Evolutionary conservation across 2,797 vertebrate genomes (phyloP), one percentile per base, ranked within the genome.

Genomic region (Cichlasoma orientale): DNA sequence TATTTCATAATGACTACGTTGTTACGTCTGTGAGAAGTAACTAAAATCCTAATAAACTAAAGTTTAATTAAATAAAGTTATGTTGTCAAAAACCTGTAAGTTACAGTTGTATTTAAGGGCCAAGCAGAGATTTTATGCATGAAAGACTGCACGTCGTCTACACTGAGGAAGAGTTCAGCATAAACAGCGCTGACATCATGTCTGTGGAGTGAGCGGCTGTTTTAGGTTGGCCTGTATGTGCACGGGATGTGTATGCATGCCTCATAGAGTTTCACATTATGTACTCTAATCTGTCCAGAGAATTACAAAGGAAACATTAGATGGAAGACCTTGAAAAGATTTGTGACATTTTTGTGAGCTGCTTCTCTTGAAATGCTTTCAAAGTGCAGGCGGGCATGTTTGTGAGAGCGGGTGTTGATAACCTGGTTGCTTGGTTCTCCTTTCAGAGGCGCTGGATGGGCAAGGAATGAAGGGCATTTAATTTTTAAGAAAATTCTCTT

Each of bases 281-380:
- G 78, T 66, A 47, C 74, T 68, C 80, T 92, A 88, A 91, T 91
- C 87, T 70, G 27, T 82, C 89, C 85, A 72, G 82, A 91, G 80
- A 89, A 79, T 84, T 88, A 93, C 89, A 91, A 91, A 89, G 87
- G 93, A 90, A 93, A 92, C 88, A 77, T 84, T 82, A 92, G 92
- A 93, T 56, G 78, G 79, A 89, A 44, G 83, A 72, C 90, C 88
- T 91, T 93, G 89, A 90, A 88, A 81, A 79, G 84, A 83, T 85
- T 88, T 87, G 90, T 12, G 70, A 93, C 91, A 90, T 74, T 89
- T 83, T 82, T 58, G 74, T 56, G 78, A 29, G n/a, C 54, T 7
- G 80, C 77, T 86, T 77, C 68, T 81, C 72, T 83, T 90, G 88
- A 89, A 82, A 74, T 1, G 23, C 23, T 81, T 83, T 86, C 82